Conservation (phyloP, 2,113 vertebrate genomes). For the Lonchura striata region DNA sequence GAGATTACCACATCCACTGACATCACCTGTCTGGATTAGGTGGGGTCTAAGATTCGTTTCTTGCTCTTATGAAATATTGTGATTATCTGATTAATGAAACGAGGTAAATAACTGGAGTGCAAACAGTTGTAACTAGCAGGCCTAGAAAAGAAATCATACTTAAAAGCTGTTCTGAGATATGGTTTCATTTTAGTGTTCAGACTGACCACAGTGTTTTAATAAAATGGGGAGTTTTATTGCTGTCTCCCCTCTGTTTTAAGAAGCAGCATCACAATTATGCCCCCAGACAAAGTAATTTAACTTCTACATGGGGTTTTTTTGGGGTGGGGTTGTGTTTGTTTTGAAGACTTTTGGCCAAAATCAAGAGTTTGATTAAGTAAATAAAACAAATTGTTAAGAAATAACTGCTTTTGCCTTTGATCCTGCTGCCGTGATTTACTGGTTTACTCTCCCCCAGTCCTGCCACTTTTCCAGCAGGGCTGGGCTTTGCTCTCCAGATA, state of each 20-base stretch:
- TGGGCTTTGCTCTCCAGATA: neutral
- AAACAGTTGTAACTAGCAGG: neutral
- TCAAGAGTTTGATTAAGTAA: neutral
- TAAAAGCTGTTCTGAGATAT: neutral
- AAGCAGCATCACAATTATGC: neutral
- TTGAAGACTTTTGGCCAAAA: neutral
- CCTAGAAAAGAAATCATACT: neutral
- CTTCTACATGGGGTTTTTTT: neutral
- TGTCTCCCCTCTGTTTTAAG: neutral
- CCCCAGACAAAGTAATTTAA: neutral
- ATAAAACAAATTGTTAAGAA: neutral
- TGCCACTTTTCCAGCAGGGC: neutral
- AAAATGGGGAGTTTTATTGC: neutral
- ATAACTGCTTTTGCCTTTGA: neutral
- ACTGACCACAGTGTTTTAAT: neutral
- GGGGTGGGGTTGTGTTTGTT: accelerated
- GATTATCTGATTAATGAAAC: neutral
- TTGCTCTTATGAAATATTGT: neutral
- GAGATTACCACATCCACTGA: conserved; percentile 41
- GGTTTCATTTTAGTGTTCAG: neutral
- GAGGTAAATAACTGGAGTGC: neutral
- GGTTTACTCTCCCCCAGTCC: accelerated
- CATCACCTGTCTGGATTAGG: conserved; percentile 45
- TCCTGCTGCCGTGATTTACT: neutral
- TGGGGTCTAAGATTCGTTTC: neutral